Evolutionary conservation across 2,888 invertebrate species (phyloP).

Genomic region (Pandemis heparana): DNA sequence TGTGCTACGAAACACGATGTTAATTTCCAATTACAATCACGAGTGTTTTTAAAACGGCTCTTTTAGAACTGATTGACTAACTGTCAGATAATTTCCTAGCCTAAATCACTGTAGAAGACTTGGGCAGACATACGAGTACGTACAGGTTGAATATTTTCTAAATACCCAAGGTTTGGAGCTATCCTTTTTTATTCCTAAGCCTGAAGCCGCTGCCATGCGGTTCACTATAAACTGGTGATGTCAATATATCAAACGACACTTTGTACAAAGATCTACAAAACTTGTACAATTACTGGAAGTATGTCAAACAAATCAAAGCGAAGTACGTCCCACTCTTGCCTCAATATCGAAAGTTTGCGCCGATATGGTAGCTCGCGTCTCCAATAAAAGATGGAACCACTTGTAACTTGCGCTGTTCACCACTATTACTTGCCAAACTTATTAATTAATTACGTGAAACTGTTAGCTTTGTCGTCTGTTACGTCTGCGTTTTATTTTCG

Average conservation of each 20-base stretch:
- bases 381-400: slow-evolving; percentile 70
- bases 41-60: too few relatives aligned
- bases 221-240: neutral
- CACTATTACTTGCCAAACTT: slow-evolving; percentile 56
- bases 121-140: too few relatives aligned
- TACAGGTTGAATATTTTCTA: too few relatives aligned
- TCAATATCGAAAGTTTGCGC: slow-evolving; percentile 68
- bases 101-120: too few relatives aligned
- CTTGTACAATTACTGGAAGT: slow-evolving; percentile 26
- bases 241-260: neutral
- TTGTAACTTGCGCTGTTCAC: slow-evolving; percentile 63
- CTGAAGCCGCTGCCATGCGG: too few relatives aligned
- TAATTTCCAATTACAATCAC: too few relatives aligned
- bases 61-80: too few relatives aligned
- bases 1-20: neutral
- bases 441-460: slow-evolving; percentile 56
- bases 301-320: slow-evolving; percentile 25
- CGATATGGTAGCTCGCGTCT: slow-evolving; percentile 58
- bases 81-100: too few relatives aligned
- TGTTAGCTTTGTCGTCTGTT: slow-evolving; percentile 31
- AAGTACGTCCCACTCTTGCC: slow-evolving; percentile 49
- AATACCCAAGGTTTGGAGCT: too few relatives aligned
- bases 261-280: slow-evolving; percentile 1
- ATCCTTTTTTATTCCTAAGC: too few relatives aligned
- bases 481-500: neutral